phyloP scores from a whole-genome alignment of 1,140 invertebrate genomes.

The Leptinotarsa defecta region DNA sequence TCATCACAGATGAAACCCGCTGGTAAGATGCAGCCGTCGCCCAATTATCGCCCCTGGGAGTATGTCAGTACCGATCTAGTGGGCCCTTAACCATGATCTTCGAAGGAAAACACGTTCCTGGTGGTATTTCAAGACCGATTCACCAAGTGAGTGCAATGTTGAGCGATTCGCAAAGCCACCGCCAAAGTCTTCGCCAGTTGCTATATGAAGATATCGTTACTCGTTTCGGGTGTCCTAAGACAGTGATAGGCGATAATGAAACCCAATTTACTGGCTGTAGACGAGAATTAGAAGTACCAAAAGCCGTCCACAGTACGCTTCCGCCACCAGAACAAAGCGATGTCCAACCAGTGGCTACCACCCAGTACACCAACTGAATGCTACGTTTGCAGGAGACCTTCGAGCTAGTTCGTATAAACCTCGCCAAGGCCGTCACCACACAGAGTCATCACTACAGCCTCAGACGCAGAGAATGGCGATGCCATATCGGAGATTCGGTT shows the following conservation, averaged over 20 bases:
- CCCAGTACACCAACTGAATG: neutral
- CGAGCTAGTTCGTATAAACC: conserved; percentile 23
- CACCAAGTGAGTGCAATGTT: conserved; percentile 37
- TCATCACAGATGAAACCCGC: conserved; percentile 39
- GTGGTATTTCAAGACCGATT: conserved; percentile 50
- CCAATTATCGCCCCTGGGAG: conserved; percentile 47
- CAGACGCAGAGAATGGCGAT: conserved; percentile 26
- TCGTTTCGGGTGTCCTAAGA: conserved; percentile 48
- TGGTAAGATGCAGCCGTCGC: conserved; percentile 49
- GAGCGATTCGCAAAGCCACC: conserved; percentile 42
- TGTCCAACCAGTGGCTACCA: neutral
- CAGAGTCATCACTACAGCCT: conserved; percentile 35
- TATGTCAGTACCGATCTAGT: conserved; percentile 54
- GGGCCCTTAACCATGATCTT: conserved; percentile 53
- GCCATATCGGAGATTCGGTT: conserved; percentile 27
- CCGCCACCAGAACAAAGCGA: neutral
- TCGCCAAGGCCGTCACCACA: neutral
- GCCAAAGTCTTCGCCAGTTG: neutral
- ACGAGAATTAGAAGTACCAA: conserved; percentile 1
- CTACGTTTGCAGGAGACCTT: conserved; percentile 7
- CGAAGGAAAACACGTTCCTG: conserved; percentile 49
- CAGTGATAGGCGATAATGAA: conserved; percentile 56
- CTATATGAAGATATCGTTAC: conserved; percentile 47
- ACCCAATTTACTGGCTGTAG: conserved; percentile 47
- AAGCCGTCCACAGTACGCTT: neutral